These are phyloP conservation scores for Addax nasomaculatus DNA, from an alignment of 2,113 vertebrate species.

Conservation along the genomic window DNA sequence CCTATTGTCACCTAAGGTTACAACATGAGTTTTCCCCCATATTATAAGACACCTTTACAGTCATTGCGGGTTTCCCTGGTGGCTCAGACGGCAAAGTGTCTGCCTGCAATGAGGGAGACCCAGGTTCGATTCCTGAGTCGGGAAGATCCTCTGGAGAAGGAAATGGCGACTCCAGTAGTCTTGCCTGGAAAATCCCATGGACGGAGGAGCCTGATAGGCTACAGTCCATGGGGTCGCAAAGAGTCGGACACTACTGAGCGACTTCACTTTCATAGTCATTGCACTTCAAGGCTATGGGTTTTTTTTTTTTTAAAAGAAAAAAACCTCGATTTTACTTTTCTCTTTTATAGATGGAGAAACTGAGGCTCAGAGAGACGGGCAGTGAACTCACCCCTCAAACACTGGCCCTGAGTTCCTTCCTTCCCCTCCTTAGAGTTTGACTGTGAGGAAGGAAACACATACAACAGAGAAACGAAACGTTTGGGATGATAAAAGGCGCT, in stretches of 20 bases:
- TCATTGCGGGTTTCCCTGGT: no score
- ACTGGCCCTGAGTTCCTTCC: neutral
- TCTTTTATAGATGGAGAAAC: neutral
- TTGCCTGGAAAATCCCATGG: no score
- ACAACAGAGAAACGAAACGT: fast-evolving
- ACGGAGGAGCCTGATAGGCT: no score
- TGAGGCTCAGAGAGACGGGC: neutral
- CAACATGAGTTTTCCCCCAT: fast-evolving
- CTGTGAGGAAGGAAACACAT: neutral
- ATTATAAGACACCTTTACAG: neutral
- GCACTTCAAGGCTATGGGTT: neutral
- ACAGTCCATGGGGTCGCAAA: no score
- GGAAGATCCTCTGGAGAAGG: no score
- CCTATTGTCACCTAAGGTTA: fast-evolving
- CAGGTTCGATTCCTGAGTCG: no score
- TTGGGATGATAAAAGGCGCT: neutral
- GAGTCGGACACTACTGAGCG: no score
- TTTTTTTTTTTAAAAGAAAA: no score
- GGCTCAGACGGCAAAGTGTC: no score
- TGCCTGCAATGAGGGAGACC: no score
- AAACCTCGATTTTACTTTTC: neutral
- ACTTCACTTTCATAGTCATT: neutral
- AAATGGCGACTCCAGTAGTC: no score
- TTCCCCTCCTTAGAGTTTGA: neutral
- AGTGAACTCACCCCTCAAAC: neutral